Evolutionary conservation across 2,888 invertebrate species (phyloP), one percentile per base, ranked within the genome.

Genomic region (Pachycephus smyrnensis): DNA sequence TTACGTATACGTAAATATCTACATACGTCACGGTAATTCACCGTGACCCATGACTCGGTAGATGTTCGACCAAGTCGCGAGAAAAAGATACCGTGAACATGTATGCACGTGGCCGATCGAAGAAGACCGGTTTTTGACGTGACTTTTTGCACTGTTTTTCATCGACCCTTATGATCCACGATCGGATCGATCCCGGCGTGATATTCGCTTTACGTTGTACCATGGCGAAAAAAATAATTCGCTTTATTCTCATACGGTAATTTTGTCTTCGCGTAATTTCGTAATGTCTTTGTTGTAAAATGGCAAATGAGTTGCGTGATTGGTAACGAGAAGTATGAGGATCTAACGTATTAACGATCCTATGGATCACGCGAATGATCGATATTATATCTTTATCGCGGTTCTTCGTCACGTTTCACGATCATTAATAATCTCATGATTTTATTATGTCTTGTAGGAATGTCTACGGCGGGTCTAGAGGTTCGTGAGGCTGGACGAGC

Each of bases 401-500:
- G 23, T 55, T 55, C 9, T 55, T 9, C 55, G 9, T 55, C 9
- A 9, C 23, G 23, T 23, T 55, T 55, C 55, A 23, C 23, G 55
- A 9, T 23, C 6, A 55, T 55, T 23, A 55, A 2, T 55, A 23
- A 23, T 2, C 55, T 55, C 55, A 9, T 55, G 23, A 23, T 9
- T 55, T 55, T 55, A 55, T 80, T 81, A 82, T 79, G 74, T 68
- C 77, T 85, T 84, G n/a, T 84, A 90, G 90, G 83, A 85, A 91
- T 91, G 91, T 89, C 91, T 81, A 84, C 84, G 80, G 87, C 90
- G 79, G 90, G 90, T 85, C 87, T 91, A 81, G 90, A 91, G 84
- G 91, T 91, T 79, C 88, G 88, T 82, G 91, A 91, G 82, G 92
- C 93, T 77, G 94, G 94, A 79, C 90, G 94, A 81, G 94, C 94